These are phyloP conservation scores for Charina bottae DNA, from an alignment of 2,113 vertebrate species.

Conservation along the genomic window DNA sequence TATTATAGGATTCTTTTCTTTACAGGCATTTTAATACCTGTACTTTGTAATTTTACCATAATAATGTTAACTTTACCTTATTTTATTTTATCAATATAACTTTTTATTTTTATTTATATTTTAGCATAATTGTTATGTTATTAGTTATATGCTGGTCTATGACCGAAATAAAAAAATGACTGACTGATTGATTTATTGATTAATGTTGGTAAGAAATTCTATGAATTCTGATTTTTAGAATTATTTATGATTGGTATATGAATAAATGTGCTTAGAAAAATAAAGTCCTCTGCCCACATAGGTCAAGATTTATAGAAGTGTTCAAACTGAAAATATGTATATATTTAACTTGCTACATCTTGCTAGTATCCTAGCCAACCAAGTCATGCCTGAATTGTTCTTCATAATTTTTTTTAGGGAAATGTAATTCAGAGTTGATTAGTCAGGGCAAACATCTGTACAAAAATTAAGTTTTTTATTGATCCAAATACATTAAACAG, in stretches of 20 bases:
- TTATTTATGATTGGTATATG: not conserved
- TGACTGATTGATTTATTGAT: not conserved
- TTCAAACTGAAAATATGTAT: not conserved
- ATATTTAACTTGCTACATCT: no score
- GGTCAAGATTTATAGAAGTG: not conserved
- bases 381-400: no score
- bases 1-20: not conserved
- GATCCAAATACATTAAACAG: no score
- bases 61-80: not conserved
- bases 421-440: not conserved
- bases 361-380: no score
- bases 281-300: not conserved
- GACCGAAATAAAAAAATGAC: not conserved
- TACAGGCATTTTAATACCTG: no score
- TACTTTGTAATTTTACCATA: not conserved
- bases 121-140: not conserved
- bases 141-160: not conserved
- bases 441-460: not conserved
- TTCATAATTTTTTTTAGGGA: not conserved
- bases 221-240: not conserved
- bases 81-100: not conserved
- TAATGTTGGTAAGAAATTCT: not conserved
- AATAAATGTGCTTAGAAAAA: slow-evolving; percentile 21
- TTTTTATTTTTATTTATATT: not conserved
- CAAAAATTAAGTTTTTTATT: no score